Evolutionary conservation across 1,140 invertebrate species (phyloP), one percentile per base, ranked within the genome.

Genomic region (Thaumetopoea pityocampa): DNA sequence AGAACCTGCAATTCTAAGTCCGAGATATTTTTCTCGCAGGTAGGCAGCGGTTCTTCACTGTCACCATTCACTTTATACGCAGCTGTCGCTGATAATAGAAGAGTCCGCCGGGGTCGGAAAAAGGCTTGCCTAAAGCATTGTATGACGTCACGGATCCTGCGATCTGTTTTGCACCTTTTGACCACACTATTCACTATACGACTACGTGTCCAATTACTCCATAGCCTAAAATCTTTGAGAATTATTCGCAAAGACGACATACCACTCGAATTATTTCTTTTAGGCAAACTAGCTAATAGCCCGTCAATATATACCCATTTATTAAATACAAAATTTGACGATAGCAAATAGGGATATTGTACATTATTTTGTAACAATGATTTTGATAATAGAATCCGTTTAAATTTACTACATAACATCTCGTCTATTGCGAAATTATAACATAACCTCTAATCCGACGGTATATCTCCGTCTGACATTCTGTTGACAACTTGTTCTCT

Each of bases 1-100:
- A 32, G 4, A 63, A 84, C 79, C 68, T 85, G 58, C 11, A 84
- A 43, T 15, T 78, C 68, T 18, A 70, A 57, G 36, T 86, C 82
- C 0, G 66, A 62, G 3, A 86, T 84, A 30, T 69, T 68, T 32
- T 65, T 48, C 1, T 66, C 51, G 43, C 84, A 78, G 12, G 42
- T 45, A 3, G 27, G 26, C 2, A 56, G 46, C 0, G 44, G 37
- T 0, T 29, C 27, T 3, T 49, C 55, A 3, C 58, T 50, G 4
- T 70, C 65, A 0, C 24, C 24, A 0, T 27, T 20, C 2, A 49
- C 42, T 28, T 78, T 79, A 36, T 67, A 84, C 0, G 78, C 71
- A 1, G 77, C 82, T 0, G 78, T 77, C 0, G 67, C 78, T 0
- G 82, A 72, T 5, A 85, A 30, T 1, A 84, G 49, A 0, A 85